Percentiles rank a stretch among this genome's conserved stretches.
phyloP scores from a whole-genome alignment of 2,797 vertebrate genomes.

The Oreochromis mossambicus region DNA sequence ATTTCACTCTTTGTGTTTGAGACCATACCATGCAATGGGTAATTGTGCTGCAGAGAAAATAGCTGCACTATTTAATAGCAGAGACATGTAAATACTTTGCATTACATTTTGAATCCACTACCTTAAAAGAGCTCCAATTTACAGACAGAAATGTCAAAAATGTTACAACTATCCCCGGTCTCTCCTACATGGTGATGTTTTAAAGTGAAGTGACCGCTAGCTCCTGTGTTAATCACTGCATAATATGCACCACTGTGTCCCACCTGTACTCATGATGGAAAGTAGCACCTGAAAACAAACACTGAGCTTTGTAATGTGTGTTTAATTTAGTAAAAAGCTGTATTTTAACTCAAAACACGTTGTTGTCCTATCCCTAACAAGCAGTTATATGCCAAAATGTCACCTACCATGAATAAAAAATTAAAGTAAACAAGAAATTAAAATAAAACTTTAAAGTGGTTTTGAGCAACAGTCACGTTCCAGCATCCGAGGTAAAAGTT shows the following conservation, averaged over 20 bases:
- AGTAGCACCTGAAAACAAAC: neutral
- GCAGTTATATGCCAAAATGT: neutral
- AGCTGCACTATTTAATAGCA: no score
- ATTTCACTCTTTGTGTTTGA: no score
- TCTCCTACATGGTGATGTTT: neutral
- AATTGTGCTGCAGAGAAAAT: no score
- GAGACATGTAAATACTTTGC: no score
- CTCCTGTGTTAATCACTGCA: neutral
- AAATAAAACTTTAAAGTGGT: neutral
- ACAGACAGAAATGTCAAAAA: no score
- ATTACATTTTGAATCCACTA: no score
- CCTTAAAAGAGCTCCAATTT: no score
- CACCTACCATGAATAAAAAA: neutral
- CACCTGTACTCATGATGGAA: neutral
- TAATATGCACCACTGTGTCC: neutral
- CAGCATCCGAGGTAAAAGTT: neutral
- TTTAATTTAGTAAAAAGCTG: neutral
- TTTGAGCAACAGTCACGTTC: neutral
- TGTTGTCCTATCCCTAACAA: neutral
- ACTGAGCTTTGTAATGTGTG: neutral
- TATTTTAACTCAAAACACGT: neutral
- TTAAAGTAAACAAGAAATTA: neutral
- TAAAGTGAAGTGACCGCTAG: neutral
- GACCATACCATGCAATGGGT: no score
- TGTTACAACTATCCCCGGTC: no score